Evolutionary conservation across 92 coral and sea anemone genomes (phyloP).

Genomic region (Metridium senile): DNA sequence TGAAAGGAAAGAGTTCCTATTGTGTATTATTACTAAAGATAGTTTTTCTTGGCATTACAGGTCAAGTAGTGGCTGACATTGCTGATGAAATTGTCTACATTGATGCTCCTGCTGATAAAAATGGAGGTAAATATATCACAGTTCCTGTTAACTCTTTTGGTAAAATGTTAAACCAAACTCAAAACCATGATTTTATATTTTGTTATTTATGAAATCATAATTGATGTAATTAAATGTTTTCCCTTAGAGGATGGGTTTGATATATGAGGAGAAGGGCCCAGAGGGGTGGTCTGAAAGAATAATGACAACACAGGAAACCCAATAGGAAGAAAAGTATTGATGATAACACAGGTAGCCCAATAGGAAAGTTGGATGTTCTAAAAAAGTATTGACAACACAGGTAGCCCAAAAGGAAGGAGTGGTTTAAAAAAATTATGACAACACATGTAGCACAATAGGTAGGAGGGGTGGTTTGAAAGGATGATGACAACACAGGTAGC

Average conservation of each 20-base stretch:
- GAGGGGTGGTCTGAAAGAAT: no score
- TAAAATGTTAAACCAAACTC: no score
- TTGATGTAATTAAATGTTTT: no score
- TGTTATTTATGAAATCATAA: no score
- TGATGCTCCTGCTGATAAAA: slow-evolving; percentile 32
- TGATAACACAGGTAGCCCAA: not conserved
- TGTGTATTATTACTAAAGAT: not conserved
- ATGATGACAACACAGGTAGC: not conserved
- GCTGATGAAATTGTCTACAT: slow-evolving; percentile 43
- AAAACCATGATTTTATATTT: no score
- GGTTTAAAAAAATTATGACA: not conserved
- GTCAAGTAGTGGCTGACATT: slow-evolving; percentile 51
- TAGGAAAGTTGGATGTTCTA: not conserved
- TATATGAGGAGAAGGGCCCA: no score
- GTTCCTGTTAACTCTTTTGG: not conserved
- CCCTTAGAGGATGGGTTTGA: no score
- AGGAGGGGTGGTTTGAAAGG: no score
- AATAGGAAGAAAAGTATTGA: not conserved
- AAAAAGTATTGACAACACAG: not conserved
- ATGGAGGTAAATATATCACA: slow-evolving; percentile 36
- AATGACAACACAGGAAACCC: not conserved
- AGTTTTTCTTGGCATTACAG: slow-evolving; percentile 1
- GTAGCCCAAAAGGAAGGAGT: not conserved
- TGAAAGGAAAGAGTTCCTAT: no score
- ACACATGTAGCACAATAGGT: not conserved